phyloP scores from a whole-genome alignment of 2,113 vertebrate species.

The Gobius niger region DNA sequence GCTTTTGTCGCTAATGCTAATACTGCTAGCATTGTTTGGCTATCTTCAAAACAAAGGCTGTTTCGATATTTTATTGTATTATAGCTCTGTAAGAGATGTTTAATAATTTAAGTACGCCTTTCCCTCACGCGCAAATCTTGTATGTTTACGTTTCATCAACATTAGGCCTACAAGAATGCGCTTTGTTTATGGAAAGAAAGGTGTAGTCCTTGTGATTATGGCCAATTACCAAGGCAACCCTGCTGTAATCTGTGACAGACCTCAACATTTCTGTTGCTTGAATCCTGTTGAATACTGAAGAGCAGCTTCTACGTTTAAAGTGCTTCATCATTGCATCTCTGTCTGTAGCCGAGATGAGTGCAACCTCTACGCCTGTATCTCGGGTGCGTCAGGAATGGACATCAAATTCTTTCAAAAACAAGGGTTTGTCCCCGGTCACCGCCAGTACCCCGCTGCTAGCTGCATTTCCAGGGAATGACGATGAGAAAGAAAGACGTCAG shows the following conservation, averaged over 20 bases:
- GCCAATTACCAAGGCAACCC: no score
- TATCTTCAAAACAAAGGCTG: neutral
- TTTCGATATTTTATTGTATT: neutral
- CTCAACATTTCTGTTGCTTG: no score
- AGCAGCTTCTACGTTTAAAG: neutral
- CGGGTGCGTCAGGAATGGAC: constrained; percentile 63
- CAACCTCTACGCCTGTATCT: constrained; percentile 67
- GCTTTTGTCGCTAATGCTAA: constrained; percentile 29
- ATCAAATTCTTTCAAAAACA: constrained; percentile 65
- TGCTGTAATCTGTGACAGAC: no score
- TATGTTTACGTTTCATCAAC: no score
- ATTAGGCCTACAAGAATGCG: no score
- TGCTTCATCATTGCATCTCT: neutral
- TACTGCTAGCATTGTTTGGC: constrained; percentile 32
- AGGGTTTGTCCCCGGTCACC: constrained; percentile 61
- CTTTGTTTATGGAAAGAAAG: no score
- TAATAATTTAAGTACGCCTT: neutral
- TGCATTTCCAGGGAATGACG: constrained; percentile 86
- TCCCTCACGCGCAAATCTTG: no score
- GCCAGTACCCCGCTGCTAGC: constrained; percentile 79
- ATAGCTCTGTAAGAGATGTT: neutral
- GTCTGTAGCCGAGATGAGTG: constrained; percentile 65
- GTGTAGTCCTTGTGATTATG: no score
- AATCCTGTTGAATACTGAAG: no score
- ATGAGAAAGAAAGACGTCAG: constrained; percentile 86